phyloP scores from a whole-genome alignment of 2,888 invertebrate genomes.

The Drosophila subsilvestris region DNA sequence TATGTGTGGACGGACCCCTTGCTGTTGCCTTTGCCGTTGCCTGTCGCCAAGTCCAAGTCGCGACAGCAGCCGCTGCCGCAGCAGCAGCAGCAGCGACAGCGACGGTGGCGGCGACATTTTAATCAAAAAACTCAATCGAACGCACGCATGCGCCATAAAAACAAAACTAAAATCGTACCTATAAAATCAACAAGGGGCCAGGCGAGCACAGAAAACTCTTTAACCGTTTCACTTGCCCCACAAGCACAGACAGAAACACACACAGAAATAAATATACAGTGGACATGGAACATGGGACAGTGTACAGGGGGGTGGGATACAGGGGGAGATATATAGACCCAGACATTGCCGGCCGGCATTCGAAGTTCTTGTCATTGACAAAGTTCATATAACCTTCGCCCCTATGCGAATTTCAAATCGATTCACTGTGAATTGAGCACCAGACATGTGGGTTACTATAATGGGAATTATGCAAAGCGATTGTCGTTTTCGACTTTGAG shows the following conservation, averaged over 20 bases:
- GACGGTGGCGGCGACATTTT: conserved; percentile 72
- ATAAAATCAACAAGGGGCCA: conserved; percentile 59
- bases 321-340: conserved; percentile 21
- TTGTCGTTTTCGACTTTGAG: no score
- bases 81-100: neutral
- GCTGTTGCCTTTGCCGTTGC: conserved; percentile 31
- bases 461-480: neutral
- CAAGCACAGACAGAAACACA: neutral
- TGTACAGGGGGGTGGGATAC: conserved; percentile 8
- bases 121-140: conserved; percentile 82
- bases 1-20: conserved; percentile 30
- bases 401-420: conserved; percentile 72
- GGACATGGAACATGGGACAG: neutral
- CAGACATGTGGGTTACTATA: conserved; percentile 61
- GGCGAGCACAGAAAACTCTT: conserved; percentile 29
- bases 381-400: conserved; percentile 65
- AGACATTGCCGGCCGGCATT: conserved; percentile 30
- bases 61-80: conserved; percentile 11
- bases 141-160: conserved; percentile 83
- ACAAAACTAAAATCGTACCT: conserved; percentile 62
- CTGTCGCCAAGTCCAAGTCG: conserved; percentile 68
- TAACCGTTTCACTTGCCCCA: conserved; percentile 59
- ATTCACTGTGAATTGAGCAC: conserved; percentile 56
- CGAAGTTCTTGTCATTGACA: conserved; percentile 42
- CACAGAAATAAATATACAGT: no score